phyloP scores from a whole-genome alignment of 2,888 invertebrate genomes.

The Himalopsyche kuldschensis region DNA sequence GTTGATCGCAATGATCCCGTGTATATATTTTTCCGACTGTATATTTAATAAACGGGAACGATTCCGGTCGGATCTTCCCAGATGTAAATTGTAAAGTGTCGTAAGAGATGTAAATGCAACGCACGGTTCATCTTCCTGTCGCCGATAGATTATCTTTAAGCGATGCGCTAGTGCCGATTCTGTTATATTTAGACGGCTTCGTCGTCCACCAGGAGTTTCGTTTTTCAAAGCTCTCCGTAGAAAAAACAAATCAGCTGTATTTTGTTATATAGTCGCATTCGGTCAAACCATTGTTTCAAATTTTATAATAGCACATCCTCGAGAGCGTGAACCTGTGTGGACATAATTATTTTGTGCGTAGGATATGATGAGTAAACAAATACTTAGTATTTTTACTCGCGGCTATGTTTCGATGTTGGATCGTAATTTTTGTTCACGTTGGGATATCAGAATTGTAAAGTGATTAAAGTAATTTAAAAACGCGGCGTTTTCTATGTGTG shows the following conservation, averaged over 20 bases:
- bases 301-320: neutral
- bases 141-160: constrained; percentile 36
- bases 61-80: neutral
- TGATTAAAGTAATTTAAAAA: constrained; percentile 6
- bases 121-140: constrained; percentile 57
- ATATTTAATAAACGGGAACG: neutral
- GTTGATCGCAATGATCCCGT: constrained; percentile 9
- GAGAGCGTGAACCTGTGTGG: neutral
- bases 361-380: neutral
- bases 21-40: constrained; percentile 28
- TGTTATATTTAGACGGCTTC: neutral
- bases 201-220: neutral
- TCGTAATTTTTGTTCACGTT: neutral
- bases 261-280: neutral
- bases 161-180: constrained; percentile 32
- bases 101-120: constrained; percentile 41
- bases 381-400: neutral
- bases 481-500: constrained; percentile 25
- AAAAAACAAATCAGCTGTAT: neutral
- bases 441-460: neutral
- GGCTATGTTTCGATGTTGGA: neutral
- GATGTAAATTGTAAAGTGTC: constrained; percentile 34
- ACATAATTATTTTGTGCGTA: neutral
- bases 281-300: neutral
- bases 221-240: neutral